phyloP scores from a whole-genome alignment of 2,797 vertebrate species.

The Thaleichthys pacificus region DNA sequence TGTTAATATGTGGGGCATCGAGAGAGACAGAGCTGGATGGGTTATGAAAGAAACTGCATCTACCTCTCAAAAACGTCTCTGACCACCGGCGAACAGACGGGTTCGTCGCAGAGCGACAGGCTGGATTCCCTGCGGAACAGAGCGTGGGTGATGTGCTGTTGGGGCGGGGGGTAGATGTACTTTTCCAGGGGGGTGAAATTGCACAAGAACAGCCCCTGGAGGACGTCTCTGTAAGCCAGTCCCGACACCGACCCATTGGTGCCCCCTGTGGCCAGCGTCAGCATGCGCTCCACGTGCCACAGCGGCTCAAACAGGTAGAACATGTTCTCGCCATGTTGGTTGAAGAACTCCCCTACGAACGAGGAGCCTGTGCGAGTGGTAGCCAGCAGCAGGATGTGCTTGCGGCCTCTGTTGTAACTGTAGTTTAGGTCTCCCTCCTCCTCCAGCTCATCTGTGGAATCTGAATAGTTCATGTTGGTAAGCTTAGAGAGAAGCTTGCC shows the following conservation, averaged over 20 bases:
- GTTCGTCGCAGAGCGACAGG: constrained; percentile 88
- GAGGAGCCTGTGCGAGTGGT: constrained; percentile 96
- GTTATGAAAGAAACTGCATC: not conserved
- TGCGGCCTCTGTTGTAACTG: constrained; percentile 52
- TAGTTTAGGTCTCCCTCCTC: not conserved
- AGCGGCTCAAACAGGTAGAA: constrained; percentile 97
- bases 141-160: constrained; percentile 81
- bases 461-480: constrained; percentile 44
- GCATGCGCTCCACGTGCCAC: constrained; percentile 92
- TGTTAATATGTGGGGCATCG: not conserved
- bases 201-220: constrained; percentile 88
- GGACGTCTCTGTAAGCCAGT: constrained; percentile 86
- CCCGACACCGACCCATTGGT: constrained; percentile 84
- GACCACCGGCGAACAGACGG: constrained; percentile 85
- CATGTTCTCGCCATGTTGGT: constrained; percentile 90
- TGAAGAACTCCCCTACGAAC: constrained; percentile 96
- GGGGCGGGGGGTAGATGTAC: constrained; percentile 84
- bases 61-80: constrained; percentile 84
- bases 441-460: not conserved
- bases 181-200: constrained; percentile 89
- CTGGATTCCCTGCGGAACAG: constrained; percentile 93
- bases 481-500: constrained; percentile 73
- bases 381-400: constrained; percentile 90
- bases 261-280: constrained; percentile 82
- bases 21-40: too few species aligned